Conservation (phyloP, 2,113 vertebrate species). For the Cygnus atratus region DNA sequence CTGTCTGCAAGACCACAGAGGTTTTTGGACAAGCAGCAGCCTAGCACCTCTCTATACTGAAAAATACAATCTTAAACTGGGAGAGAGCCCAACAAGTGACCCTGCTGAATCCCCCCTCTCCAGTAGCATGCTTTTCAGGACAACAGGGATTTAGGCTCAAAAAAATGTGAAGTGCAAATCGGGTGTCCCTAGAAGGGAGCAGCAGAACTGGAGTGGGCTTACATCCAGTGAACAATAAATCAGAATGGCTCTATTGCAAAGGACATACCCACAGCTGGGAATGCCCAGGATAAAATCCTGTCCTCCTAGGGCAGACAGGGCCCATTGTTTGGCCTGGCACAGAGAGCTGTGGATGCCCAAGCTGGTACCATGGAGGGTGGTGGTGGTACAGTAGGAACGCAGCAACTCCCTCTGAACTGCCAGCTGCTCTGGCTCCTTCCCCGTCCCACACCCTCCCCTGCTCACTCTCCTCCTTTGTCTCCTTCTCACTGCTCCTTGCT, state of each 20-base stretch:
- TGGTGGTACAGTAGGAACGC: not conserved
- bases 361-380: conserved; percentile 48
- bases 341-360: not conserved
- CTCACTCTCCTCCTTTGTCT: conserved; percentile 63
- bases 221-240: conserved; percentile 22
- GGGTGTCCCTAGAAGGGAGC: not conserved
- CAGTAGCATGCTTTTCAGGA: not conserved
- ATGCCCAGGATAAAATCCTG: not conserved
- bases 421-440: conserved; percentile 1
- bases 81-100: not conserved
- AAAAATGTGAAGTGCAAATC: not conserved
- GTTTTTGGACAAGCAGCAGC: not conserved
- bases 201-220: not conserved
- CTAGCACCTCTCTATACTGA: not conserved
- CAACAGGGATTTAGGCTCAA: not conserved
- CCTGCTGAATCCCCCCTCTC: not conserved
- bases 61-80: not conserved
- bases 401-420: not conserved
- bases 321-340: conserved; percentile 1
- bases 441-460: not conserved
- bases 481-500: conserved; percentile 41
- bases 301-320: not conserved
- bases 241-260: not conserved
- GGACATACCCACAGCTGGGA: conserved; percentile 31
- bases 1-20: not conserved